Evolutionary conservation across 2,888 invertebrate genomes (phyloP), one percentile per base, ranked within the genome.

Genomic region (Ernsta delagoae): DNA sequence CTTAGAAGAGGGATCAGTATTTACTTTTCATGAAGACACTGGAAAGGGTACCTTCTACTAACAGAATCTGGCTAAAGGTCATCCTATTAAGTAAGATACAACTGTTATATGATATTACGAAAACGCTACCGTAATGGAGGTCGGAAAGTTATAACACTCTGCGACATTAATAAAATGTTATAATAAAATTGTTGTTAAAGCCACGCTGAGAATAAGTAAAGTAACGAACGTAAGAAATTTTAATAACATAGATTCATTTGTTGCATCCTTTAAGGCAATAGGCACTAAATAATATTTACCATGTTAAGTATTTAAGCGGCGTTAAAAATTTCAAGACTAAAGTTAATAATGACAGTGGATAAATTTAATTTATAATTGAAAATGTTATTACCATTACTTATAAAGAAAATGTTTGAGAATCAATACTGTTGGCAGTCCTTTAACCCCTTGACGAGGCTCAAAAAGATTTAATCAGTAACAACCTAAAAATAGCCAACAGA

Each of bases 21-120:
- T 9, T 43, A 43, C 9, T 43, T 11, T 43, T 57, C 54, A 62
- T 45, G 24, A 59, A 57, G 57, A 48, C 68, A 62, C 68, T 62
- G 62, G 67, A 56, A 39, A 45, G 24, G 1, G 24, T 24, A 24
- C 24, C 3, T 24, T 3, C 24, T 24, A 24, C 24, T 65, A 63
- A 70, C 60, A 60, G 70, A 70, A 66, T 66, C 56, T 63, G 59
- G 69, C 53, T 63, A 56, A 66, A 63, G 65, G 65, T 70, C 66
- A 45, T 50, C 50, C 64, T 66, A 65, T 67, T 61, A 67, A 48
- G 56, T 56, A 5, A 43, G 56, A 61, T 67, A 61, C 53, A 16
- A 24, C 54, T 61, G 54, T 61, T 67, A 67, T 56, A 48, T 56
- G 67, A 61, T 61, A 57, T 61, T 56, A 56, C 60, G 16, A 41